Percentiles rank a stretch among this genome's conserved stretches.
Evolutionary conservation across 2,888 invertebrate genomes (phyloP).

Genomic region (Stegana nigrithorax): DNA sequence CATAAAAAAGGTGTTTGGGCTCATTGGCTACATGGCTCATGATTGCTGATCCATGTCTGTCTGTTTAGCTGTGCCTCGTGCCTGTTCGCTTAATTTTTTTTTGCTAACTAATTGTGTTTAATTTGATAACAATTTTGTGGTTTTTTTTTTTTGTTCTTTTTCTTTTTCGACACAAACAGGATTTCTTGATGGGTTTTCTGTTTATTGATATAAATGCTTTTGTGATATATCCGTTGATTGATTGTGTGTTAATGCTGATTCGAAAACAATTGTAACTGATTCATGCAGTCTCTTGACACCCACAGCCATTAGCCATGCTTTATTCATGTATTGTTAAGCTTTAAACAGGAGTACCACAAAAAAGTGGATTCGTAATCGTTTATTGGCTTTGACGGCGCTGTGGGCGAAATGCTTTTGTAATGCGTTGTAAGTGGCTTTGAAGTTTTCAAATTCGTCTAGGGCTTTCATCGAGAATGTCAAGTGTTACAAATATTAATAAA

Average conservation of each 20-base stretch:
- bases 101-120: conserved; percentile 53
- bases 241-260: background rate
- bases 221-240: conserved; percentile 8
- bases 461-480: no score
- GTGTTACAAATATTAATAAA: no score
- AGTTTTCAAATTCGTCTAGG: background rate
- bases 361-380: background rate
- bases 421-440: background rate
- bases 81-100: no score
- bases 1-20: no score
- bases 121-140: conserved; percentile 40
- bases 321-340: background rate
- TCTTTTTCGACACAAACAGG: background rate
- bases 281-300: background rate
- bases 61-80: no score
- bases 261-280: background rate
- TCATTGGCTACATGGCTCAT: no score
- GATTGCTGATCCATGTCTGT: no score
- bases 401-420: background rate
- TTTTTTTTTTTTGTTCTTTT: no score
- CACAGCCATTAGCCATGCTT: background rate
- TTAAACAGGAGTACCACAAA: background rate
- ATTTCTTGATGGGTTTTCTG: background rate
- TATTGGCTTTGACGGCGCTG: background rate
- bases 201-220: no score